Evolutionary conservation across 2,113 vertebrate species (phyloP), one percentile per base, ranked within the genome.

Genomic region (Eonycteris spelaea): DNA sequence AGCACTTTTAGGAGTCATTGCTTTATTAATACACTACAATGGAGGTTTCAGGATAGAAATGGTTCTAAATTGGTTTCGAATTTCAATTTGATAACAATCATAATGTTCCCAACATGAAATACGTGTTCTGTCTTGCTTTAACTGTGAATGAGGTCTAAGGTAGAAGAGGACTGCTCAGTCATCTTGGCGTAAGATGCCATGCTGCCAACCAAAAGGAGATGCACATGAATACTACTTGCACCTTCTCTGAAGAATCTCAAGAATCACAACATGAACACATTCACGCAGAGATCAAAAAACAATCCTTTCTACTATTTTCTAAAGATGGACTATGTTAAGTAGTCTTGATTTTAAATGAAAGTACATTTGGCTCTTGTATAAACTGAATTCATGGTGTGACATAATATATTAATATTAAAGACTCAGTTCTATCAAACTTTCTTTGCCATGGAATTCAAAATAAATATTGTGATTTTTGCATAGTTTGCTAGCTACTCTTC

Each of bases 1-100:
- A 97, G 68, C 94, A 97, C 95, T 98, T 98, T 15, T 96, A 98
- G 48, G 83, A 88, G 45, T 93, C 86, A 74, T 26, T 89, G 33
- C n/a, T 84, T 53, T 96, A 51, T 70, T 12, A 70, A 68, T 77
- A 78, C 86, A 84, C 33, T 83, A 48, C 38, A 92, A 7, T 73
- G 30, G 35, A 40, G 28, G n/a, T 57, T 89, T 91, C 35, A 73
- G 43, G 30, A 18, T 26, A 38, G 65, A 96, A 93, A 90, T 14
- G 14, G 7, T 53, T 86, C 78, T 63, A 4, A 94, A 63, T 4
- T 73, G 7, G 12, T 86, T 93, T 95, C n/a, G 26, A 38, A 1
- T 67, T 70, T 91, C 51, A 65, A 0, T 35, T 21, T 40, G 43
- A 22, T 40, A 90, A 51, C 5, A 70, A 51, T 65, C 33, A 45